Evolutionary conservation across 2,888 invertebrate species (phyloP).

Genomic region (Eupithecia subumbrata): DNA sequence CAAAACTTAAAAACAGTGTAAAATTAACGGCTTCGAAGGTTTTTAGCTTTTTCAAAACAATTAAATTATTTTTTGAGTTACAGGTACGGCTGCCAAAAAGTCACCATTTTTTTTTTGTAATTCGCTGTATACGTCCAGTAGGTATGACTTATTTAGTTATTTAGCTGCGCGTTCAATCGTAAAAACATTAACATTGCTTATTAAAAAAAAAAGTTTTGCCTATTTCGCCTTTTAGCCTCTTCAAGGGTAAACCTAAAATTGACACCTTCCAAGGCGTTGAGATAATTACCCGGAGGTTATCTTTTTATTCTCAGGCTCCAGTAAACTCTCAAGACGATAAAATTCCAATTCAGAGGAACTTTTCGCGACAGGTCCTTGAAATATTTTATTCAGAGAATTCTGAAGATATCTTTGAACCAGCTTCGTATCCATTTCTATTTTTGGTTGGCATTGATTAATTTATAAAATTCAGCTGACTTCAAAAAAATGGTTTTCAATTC

Average conservation of each 20-base stretch:
- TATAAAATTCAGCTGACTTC: not conserved
- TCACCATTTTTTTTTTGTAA: too few species aligned
- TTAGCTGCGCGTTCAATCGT: not conserved
- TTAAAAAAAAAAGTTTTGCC: too few species aligned
- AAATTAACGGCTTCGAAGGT: too few species aligned
- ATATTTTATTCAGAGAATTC: not conserved
- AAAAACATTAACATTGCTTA: too few species aligned
- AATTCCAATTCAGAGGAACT: not conserved
- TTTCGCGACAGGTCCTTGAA: not conserved
- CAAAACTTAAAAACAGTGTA: too few species aligned
- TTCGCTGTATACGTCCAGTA: too few species aligned
- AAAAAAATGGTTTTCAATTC: not conserved
- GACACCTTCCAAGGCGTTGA: not conserved
- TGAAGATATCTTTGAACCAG: not conserved
- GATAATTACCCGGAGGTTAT: not conserved
- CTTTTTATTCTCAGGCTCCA: not conserved
- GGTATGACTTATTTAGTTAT: too few species aligned
- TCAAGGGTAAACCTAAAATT: slow-evolving; percentile 1
- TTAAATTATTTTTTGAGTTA: too few species aligned
- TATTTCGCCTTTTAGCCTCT: too few species aligned
- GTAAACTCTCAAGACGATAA: not conserved
- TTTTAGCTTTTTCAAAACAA: too few species aligned
- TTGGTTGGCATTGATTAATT: not conserved
- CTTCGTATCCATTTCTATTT: not conserved
- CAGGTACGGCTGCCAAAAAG: too few species aligned